Evolutionary conservation across 2,113 vertebrate genomes (phyloP).

Genomic region (Stigmatopora nigra): DNA sequence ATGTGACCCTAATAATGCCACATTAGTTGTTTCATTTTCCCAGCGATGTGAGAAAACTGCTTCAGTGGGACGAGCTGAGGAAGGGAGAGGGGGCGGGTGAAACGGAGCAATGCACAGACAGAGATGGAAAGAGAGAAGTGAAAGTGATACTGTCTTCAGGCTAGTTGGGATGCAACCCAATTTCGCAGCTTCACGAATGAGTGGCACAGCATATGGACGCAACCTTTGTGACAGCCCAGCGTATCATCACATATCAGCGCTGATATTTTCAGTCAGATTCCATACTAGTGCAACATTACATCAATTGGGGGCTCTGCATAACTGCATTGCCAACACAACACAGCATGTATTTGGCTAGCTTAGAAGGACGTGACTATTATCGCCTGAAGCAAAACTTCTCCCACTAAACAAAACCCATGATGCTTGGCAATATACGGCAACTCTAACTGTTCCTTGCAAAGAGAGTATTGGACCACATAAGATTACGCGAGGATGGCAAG

Average conservation of each 20-base stretch:
- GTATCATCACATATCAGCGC: constrained; percentile 67
- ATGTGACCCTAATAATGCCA: constrained; percentile 69
- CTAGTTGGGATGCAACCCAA: constrained; percentile 73
- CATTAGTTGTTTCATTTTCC: constrained; percentile 61
- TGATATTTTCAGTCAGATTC: constrained; percentile 72
- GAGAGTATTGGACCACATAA: not conserved
- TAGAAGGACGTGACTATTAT: constrained; percentile 21
- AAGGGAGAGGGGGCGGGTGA: constrained; percentile 8
- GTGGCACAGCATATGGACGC: constrained; percentile 72
- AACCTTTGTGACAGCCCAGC: constrained; percentile 72
- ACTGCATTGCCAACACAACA: constrained; percentile 53
- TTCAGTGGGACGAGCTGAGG: constrained; percentile 38
- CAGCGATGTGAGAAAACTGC: constrained; percentile 45
- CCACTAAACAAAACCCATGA: constrained; percentile 6
- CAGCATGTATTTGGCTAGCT: constrained; percentile 23
- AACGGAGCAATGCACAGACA: constrained; percentile 5
- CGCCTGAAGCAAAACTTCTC: constrained; percentile 16
- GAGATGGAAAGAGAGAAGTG: constrained; percentile 36
- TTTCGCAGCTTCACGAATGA: constrained; percentile 78
- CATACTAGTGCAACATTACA: constrained; percentile 71
- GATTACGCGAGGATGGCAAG: constrained; percentile 13
- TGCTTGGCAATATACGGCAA: constrained; percentile 13
- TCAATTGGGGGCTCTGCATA: constrained; percentile 58
- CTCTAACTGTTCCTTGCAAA: constrained; percentile 18
- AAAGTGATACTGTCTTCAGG: constrained; percentile 62